These are phyloP conservation scores for Tachycineta bicolor DNA, from an alignment of 2,113 vertebrate species.

Conservation along the genomic window DNA sequence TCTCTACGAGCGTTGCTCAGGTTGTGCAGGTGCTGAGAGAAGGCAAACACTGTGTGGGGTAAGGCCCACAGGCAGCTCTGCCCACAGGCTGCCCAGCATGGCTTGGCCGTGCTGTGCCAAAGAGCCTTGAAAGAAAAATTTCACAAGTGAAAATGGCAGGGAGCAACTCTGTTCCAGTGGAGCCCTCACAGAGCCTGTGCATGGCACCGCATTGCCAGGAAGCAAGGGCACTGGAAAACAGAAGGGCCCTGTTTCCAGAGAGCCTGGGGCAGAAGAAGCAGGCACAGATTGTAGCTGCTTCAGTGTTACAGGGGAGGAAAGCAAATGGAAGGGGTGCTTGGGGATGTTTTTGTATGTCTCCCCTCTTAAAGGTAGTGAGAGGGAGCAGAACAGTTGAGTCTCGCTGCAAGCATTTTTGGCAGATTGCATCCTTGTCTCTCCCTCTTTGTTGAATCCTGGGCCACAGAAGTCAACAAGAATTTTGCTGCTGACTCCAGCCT, in stretches of 20 bases:
- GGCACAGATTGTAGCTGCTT: neutral
- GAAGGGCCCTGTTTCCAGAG: neutral
- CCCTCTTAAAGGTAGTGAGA: neutral
- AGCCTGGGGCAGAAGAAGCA: neutral
- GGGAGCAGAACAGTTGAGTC: neutral
- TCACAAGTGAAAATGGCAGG: neutral
- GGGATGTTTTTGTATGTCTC: neutral
- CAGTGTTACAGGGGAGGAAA: neutral
- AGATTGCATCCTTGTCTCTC: neutral
- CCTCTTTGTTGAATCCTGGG: neutral
- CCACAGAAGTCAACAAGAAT: neutral
- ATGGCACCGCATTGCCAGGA: neutral
- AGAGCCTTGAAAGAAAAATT: neutral
- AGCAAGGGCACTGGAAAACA: neutral
- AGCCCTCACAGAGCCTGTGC: neutral
- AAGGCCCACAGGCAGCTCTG: neutral
- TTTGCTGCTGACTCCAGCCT: neutral
- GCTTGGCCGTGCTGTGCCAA: accelerated
- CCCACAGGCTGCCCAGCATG: neutral
- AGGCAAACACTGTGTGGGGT: neutral
- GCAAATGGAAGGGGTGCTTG: neutral
- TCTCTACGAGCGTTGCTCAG: accelerated
- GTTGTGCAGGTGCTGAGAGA: neutral
- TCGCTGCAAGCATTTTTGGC: neutral
- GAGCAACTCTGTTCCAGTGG: neutral